Percentiles rank a stretch among this genome's conserved stretches.
phyloP scores from a whole-genome alignment of 2,113 vertebrate species.

The Paratilapia polleni region DNA sequence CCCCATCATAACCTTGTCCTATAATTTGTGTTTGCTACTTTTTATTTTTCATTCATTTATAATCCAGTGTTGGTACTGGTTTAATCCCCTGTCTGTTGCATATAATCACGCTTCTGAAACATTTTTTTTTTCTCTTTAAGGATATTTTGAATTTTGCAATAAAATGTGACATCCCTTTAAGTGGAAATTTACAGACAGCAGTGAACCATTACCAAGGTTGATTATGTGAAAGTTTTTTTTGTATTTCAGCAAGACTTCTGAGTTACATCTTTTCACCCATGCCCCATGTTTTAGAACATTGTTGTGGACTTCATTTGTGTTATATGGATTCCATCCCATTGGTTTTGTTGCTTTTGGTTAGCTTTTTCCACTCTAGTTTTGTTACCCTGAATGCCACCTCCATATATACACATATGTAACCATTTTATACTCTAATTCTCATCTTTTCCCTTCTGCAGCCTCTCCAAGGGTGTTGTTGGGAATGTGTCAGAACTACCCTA shows the following conservation, averaged over 20 bases:
- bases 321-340: conserved; percentile 9
- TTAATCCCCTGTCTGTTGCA: conserved; percentile 35
- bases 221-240: conserved; percentile 22
- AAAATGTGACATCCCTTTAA: not conserved
- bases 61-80: conserved; percentile 49
- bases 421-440: not conserved
- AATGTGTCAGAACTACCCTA: conserved; percentile 96
- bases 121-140: too few relatives aligned
- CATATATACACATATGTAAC: not conserved
- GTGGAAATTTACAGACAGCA: not conserved
- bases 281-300: conserved; percentile 23
- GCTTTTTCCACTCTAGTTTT: not conserved
- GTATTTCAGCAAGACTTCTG: not conserved
- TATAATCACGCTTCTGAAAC: not conserved
- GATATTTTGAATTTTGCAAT: not conserved
- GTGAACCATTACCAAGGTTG: conserved; percentile 55
- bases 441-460: conserved; percentile 76
- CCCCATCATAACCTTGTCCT: conserved; percentile 18
- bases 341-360: conserved; percentile 1
- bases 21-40: conserved; percentile 46
- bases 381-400: not conserved
- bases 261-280: not conserved
- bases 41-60: conserved; percentile 38
- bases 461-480: conserved; percentile 93
- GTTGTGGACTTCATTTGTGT: conserved; percentile 12